Percentiles rank a stretch among this genome's conserved stretches.
These are phyloP conservation scores for Polypterus bichir DNA, from an alignment of 2,113 vertebrate genomes.

Conservation along the genomic window DNA sequence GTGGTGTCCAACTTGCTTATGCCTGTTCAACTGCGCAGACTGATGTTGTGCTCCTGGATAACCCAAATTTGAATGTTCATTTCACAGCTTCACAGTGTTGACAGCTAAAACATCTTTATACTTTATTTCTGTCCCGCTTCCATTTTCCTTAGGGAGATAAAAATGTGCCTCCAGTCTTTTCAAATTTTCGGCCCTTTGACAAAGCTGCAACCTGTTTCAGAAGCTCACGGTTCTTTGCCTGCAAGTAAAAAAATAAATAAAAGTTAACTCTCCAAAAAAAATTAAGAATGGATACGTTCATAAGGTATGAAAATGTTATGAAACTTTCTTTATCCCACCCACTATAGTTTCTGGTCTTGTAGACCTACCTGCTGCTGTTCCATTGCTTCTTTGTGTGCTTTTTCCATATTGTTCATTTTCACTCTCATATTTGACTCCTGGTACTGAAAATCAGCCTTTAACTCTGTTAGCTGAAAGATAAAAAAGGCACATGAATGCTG, in stretches of 20 bases:
- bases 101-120: slow-evolving; percentile 27
- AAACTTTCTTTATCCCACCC: background rate
- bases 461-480: slow-evolving; percentile 71
- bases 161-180: slow-evolving; percentile 80
- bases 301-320: background rate
- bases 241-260: slow-evolving; percentile 31
- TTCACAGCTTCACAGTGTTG: slow-evolving; percentile 67
- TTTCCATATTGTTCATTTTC: slow-evolving; percentile 99
- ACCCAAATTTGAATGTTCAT: slow-evolving; percentile 6
- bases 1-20: too few species aligned
- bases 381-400: slow-evolving; percentile 90
- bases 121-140: background rate
- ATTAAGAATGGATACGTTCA: background rate
- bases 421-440: slow-evolving; percentile 93
- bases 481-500: background rate
- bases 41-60: background rate
- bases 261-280: slow-evolving; percentile 13
- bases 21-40: too few species aligned
- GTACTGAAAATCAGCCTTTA: slow-evolving; percentile 97
- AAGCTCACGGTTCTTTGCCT: slow-evolving; percentile 93
- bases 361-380: slow-evolving; percentile 79
- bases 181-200: slow-evolving; percentile 97
- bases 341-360: background rate
- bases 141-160: slow-evolving; percentile 70
- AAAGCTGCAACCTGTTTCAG: slow-evolving; percentile 94